Evolutionary conservation across 2,113 vertebrate genomes (phyloP).

Genomic region (Raphicerus campestris): DNA sequence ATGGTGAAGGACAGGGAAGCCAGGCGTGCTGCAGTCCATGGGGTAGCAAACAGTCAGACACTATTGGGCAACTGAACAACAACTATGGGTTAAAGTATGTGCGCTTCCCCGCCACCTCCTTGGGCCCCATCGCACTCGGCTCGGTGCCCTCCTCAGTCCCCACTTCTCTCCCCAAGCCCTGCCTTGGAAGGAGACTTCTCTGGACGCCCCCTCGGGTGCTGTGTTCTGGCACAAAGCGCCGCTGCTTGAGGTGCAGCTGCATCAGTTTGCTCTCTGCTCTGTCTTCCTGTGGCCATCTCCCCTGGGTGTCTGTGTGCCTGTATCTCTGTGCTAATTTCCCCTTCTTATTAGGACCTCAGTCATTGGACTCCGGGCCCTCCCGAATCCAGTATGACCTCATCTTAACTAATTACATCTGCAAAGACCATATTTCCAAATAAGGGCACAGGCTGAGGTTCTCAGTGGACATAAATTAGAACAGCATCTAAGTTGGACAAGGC

Average conservation of each 20-base stretch:
- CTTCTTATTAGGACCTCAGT: background rate
- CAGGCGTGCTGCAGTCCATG: background rate
- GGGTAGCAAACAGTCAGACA: background rate
- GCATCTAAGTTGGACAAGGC: background rate
- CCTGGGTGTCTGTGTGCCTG: background rate
- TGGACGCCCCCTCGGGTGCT: background rate
- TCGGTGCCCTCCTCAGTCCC: background rate
- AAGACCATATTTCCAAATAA: background rate
- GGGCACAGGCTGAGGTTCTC: background rate
- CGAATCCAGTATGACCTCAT: background rate
- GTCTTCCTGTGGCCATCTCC: fast-evolving
- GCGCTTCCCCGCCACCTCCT: fast-evolving
- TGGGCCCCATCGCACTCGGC: too few species aligned
- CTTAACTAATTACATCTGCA: background rate
- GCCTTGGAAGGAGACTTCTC: fast-evolving
- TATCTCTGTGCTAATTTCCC: too few species aligned
- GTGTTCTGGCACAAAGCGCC: background rate
- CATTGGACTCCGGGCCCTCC: too few species aligned
- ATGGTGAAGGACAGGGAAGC: background rate
- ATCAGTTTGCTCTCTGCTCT: fast-evolving
- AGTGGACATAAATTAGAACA: too few species aligned
- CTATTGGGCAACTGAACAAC: fast-evolving
- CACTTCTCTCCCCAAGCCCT: too few species aligned
- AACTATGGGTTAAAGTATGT: background rate
- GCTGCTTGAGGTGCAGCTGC: too few species aligned